Evolutionary conservation across 2,888 invertebrate genomes (phyloP), one percentile per base, ranked within the genome.

Genomic region (Craniophora ligustri): DNA sequence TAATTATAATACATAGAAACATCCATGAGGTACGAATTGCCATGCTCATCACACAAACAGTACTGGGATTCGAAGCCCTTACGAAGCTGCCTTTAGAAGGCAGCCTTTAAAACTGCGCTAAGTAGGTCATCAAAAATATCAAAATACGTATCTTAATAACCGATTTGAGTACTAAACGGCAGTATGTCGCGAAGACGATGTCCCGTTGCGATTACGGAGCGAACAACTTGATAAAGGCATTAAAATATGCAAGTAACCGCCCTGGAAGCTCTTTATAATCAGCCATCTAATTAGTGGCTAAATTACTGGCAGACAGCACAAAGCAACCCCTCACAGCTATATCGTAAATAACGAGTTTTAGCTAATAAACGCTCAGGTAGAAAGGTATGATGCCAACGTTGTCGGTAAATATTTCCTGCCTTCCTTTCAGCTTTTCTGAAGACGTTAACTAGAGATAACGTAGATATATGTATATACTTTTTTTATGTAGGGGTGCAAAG

Each of bases 171-270:
- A n/a, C 46, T 55, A 4, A 10, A 3, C 15, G 58, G n/a, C 81
- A 21, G 75, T 86, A 67, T 79, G 81, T 85, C 65, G 0, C 42
- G 35, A 30, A 54, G 47, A 44, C 75, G 79, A 79, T 82, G 78
- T 79, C 79, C 80, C 81, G 72, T 72, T 61, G 79, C 75, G 85
- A 85, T 84, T 79, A 81, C 70, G 56, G 53, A 72, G 51, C 61
- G 72, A 72, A 75, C 75, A 72, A 80, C 77, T 82, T 80, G 84
- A 87, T 87, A 85, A 86, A 85, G 82, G 81, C 81, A 87, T 85
- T 89, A 85, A 89, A 87, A 86, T 88, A 84, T 86, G 84, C 85
- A 85, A 88, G 83, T 80, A 76, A 87, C 78, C 63, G 78, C 66
- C 72, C 64, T 46, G 54, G 51, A 50, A 66, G 64, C 64, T 61